Percentiles rank a stretch among this genome's conserved stretches.
Conservation (phyloP, 1,140 invertebrate genomes). For the Tribolium castaneum region DNA sequence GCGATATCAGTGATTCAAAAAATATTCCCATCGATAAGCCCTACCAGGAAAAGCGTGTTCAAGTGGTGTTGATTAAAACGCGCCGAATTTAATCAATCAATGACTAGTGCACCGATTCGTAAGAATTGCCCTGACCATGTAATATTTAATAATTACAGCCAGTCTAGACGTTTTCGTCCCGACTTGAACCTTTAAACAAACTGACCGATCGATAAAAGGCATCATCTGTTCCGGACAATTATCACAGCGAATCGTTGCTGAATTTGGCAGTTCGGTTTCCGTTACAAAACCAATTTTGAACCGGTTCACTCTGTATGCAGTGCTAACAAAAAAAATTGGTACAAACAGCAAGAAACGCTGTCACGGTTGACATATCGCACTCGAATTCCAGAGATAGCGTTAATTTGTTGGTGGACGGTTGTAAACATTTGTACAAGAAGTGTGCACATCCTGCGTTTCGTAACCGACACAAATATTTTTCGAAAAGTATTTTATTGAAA, state of each 20-base stretch:
- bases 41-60: neutral
- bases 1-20: neutral
- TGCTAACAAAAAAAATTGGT: neutral
- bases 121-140: neutral
- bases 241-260: neutral
- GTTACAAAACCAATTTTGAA: constrained; percentile 14
- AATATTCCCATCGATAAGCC: neutral
- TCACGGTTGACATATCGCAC: constrained; percentile 10
- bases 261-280: constrained; percentile 4
- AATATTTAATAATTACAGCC: constrained; percentile 8
- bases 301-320: constrained; percentile 14
- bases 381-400: constrained; percentile 10
- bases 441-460: constrained; percentile 13
- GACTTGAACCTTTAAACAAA: constrained; percentile 28
- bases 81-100: neutral
- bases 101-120: neutral
- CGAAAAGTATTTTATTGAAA: neutral
- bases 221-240: constrained; percentile 19
- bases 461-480: neutral
- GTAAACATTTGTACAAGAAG: constrained; percentile 12
- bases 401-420: constrained; percentile 10
- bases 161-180: constrained; percentile 12
- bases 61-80: neutral
- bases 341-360: neutral
- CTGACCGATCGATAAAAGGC: constrained; percentile 9